A percentile compares a stretch with the other conserved stretches of the same genome.
These are phyloP conservation scores for Gymnoscelis rufifasciata DNA, from an alignment of 2,888 invertebrate species.

Conservation along the genomic window DNA sequence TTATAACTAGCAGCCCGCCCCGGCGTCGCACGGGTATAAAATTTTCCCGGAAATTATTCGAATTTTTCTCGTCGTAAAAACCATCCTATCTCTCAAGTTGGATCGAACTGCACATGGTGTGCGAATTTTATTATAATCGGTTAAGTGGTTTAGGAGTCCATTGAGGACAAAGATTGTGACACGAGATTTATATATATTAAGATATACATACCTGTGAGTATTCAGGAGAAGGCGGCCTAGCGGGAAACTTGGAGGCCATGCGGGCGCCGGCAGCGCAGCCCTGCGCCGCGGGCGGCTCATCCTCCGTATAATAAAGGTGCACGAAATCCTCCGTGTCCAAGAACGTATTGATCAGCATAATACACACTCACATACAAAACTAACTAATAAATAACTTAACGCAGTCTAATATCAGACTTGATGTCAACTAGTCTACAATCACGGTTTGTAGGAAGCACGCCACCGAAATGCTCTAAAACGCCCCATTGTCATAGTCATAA, in stretches of 20 bases:
- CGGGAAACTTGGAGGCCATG: conserved; percentile 68
- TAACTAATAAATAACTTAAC: conserved; percentile 63
- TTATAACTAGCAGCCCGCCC: too few relatives aligned
- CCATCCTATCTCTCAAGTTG: too few relatives aligned
- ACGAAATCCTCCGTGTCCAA: conserved; percentile 78
- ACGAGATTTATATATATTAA: neutral
- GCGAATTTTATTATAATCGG: too few relatives aligned
- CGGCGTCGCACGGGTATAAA: too few relatives aligned
- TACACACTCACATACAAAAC: conserved; percentile 55
- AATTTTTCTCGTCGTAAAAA: too few relatives aligned
- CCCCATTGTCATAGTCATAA: conserved; percentile 56
- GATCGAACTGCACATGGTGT: too few relatives aligned
- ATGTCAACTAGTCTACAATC: conserved; percentile 50
- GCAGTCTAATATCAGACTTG: conserved; percentile 69
- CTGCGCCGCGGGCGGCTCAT: conserved; percentile 64
- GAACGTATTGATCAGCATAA: conserved; percentile 76
- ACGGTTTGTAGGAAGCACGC: conserved; percentile 60
- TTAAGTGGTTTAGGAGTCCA: too few relatives aligned
- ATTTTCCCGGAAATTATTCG: too few relatives aligned
- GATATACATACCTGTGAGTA: conserved; percentile 60
- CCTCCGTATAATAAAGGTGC: conserved; percentile 73
- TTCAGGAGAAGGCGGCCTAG: conserved; percentile 65
- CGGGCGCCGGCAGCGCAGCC: conserved; percentile 72
- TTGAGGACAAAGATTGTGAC: too few relatives aligned
- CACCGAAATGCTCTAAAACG: conserved; percentile 61